phyloP scores from a whole-genome alignment of 2,888 invertebrate species.

The Papilio gigon region DNA sequence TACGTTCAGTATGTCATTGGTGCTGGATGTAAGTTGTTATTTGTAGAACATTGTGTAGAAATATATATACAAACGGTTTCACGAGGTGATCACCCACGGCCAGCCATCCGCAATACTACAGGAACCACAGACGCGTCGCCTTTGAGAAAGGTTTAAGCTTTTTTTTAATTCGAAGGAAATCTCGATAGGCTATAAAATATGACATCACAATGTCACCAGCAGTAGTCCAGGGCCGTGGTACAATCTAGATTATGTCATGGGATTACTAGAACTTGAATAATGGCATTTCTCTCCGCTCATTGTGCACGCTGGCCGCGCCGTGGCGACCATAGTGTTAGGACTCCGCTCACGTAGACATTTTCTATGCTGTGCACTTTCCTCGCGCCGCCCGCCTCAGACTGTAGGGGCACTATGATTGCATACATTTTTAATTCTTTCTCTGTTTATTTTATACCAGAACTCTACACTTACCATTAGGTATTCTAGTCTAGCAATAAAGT shows the following conservation, averaged over 20 bases:
- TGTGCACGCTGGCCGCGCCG: constrained; percentile 53
- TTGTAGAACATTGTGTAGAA: too few relatives aligned
- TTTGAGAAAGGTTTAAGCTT: too few relatives aligned
- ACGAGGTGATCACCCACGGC: too few relatives aligned
- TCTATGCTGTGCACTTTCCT: constrained; percentile 69
- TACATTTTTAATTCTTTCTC: constrained; percentile 39
- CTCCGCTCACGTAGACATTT: constrained; percentile 67
- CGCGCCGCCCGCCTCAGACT: constrained; percentile 66
- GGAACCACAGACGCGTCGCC: too few relatives aligned
- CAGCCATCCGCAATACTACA: too few relatives aligned
- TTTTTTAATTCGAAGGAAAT: too few relatives aligned
- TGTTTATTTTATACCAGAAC: constrained; percentile 15
- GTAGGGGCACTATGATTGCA: constrained; percentile 71
- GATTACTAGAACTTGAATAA: constrained; percentile 77
- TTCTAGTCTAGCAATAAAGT: too few relatives aligned
- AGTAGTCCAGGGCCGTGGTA: constrained; percentile 44
- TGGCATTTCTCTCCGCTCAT: constrained; percentile 65
- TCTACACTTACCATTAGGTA: not conserved
- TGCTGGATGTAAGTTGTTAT: too few relatives aligned
- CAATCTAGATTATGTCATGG: constrained; percentile 78
- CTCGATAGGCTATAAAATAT: too few relatives aligned
- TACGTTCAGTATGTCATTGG: too few relatives aligned
- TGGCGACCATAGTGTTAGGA: constrained; percentile 52
- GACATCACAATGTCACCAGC: constrained; percentile 15
- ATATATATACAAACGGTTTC: too few relatives aligned